Base-by-base conservation (phyloP, 1,140 invertebrate genomes). In the Neoseiulus cucumeris region DNA sequence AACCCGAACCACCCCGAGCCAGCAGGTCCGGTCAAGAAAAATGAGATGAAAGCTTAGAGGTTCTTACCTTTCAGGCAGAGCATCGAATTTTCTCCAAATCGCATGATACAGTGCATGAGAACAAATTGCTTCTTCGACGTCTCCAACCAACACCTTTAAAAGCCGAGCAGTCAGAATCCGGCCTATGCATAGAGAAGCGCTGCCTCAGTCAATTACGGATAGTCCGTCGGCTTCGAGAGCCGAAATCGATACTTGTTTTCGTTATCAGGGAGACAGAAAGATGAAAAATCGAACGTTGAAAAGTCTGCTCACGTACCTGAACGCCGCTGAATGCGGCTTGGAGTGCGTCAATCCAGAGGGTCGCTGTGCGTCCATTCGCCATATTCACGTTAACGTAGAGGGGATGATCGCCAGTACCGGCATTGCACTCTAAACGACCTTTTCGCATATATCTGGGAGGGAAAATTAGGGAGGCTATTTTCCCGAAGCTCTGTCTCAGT, bases 331-430 rank as follows among this genome's bases (percentile, higher is more conserved):
- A 83, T 7, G 81, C 80, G 47, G 83, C 82, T 74, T 84, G 82
- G 7, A 85, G 72, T 2, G 83, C 78, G 75, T 85, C 84, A 65
- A 85, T 80, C 84, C 84, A 85, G 28, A 81, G 79, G 47, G 82
- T 84, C 14, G 78, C 71, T 9, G 80, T 79, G 29, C 77, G 77
- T 14, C 84, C 84, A 72, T 79, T 82, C 44, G 78, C 75, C 82
- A 86, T 84, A 71, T 86, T 79, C 1, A 85, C 84, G 77, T 86
- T 86, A 0, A 84, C 81, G 76, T 83, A 86, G 6, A 85, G 72
- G 18, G 84, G 84, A 71, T 82, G 81, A 69, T 80, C 78, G 6
- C 84, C 84, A 66, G 72, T 71, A 1, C 82, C 82, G 64, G 75
- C 71, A 69, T 83, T 83, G 71, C 83, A 84, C 64, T 81, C 73